Base-by-base conservation (phyloP, 1,140 invertebrate species). In the Maconellicoccus hirsutus region DNA sequence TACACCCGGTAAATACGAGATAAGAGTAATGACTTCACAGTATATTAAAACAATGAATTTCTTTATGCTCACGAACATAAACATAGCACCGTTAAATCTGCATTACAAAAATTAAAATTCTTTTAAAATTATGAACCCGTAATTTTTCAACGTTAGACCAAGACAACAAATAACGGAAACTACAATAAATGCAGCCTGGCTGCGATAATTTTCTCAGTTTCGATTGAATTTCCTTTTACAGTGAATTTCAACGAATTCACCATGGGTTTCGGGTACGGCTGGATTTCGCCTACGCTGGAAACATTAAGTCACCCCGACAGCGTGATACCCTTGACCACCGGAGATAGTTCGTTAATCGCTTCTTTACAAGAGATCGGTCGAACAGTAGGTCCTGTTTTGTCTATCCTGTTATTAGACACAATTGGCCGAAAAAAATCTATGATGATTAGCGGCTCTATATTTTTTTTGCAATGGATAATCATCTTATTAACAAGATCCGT, bases 161-260 rank as follows among this genome's bases (percentile, higher is more conserved):
- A n/a, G n/a, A n/a, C n/a, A n/a, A n/a, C n/a, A n/a, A n/a, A n/a
- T n/a, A n/a, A n/a, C n/a, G n/a, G n/a, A n/a, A n/a, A n/a, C n/a
- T n/a, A n/a, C n/a, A n/a, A n/a, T n/a, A n/a, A n/a, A n/a, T n/a
- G n/a, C n/a, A n/a, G n/a, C n/a, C n/a, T n/a, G n/a, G n/a, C n/a
- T n/a, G n/a, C n/a, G n/a, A n/a, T n/a, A n/a, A n/a, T n/a, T n/a
- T n/a, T n/a, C n/a, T n/a, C n/a, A n/a, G n/a, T n/a, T n/a, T n/a
- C n/a, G n/a, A n/a, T n/a, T n/a, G n/a, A n/a, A n/a, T n/a, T n/a
- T n/a, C n/a, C n/a, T n/a, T 83, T 71, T 42, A 23, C 61, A 66
- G 61, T 66, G 10, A 66, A 66, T 66, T 66, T 66, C 61, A 26
- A 66, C 61, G 61, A 66, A 25, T 66, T 66, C 19, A 16, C 61